Percentiles rank a stretch among this genome's conserved stretches.
Evolutionary conservation across 2,888 invertebrate genomes (phyloP).

Genomic region (Apamea crenata): DNA sequence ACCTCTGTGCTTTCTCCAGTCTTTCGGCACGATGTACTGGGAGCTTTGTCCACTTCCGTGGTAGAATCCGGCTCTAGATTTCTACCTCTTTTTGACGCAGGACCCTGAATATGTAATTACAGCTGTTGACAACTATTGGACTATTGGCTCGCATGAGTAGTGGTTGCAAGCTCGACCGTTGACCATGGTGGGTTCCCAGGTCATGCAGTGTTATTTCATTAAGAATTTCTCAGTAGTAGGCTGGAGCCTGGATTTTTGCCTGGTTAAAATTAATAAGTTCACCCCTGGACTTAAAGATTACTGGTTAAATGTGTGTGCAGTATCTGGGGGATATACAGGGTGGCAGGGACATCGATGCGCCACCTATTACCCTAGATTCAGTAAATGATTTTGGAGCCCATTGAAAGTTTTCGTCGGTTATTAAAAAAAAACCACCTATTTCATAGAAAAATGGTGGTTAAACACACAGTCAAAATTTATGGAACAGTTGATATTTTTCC

Average conservation of each 20-base stretch:
- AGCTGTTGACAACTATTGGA: neutral
- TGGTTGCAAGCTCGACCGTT: neutral
- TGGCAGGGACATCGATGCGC: neutral
- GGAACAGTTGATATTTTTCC: no score
- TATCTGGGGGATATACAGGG: neutral
- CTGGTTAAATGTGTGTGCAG: neutral
- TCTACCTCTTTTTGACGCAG: slow-evolving; percentile 44
- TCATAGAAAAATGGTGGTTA: no score
- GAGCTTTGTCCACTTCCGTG: slow-evolving; percentile 70
- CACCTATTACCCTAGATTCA: no score
- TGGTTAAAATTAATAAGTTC: neutral
- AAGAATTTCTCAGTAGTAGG: neutral
- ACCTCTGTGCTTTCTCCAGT: slow-evolving; percentile 44
- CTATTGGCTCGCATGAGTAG: neutral
- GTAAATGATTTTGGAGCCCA: no score
- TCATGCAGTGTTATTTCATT: neutral
- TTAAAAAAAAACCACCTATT: no score
- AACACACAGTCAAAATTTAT: no score
- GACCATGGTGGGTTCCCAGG: neutral
- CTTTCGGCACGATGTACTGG: slow-evolving; percentile 9
- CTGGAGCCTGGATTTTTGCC: neutral
- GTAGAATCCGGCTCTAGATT: slow-evolving; percentile 83
- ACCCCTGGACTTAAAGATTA: neutral
- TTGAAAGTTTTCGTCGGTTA: no score
- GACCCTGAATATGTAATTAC: slow-evolving; percentile 56